These are phyloP conservation scores for Rhinolophus sinicus DNA, from an alignment of 2,113 vertebrate species.

Conservation along the genomic window DNA sequence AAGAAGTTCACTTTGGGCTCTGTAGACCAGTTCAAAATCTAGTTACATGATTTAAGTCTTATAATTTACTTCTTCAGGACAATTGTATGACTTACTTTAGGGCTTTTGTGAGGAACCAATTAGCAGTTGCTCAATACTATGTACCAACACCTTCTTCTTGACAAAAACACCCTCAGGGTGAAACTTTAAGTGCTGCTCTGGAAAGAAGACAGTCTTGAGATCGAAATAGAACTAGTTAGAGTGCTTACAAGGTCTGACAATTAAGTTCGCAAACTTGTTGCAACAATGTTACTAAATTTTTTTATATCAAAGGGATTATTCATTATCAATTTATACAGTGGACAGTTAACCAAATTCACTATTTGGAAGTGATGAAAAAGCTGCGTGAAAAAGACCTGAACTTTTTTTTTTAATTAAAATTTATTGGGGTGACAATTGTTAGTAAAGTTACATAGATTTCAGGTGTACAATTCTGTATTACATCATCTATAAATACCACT, in stretches of 20 bases:
- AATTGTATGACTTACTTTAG: background rate
- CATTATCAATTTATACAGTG: too few species aligned
- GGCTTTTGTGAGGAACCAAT: background rate
- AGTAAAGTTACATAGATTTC: too few species aligned
- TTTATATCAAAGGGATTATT: too few species aligned
- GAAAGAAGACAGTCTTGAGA: slow-evolving; percentile 14
- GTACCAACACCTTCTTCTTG: background rate
- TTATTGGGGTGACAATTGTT: too few species aligned
- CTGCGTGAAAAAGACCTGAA: too few species aligned
- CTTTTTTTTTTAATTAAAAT: too few species aligned
- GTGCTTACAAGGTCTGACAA: background rate
- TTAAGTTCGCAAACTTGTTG: too few species aligned
- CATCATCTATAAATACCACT: too few species aligned
- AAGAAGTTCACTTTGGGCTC: background rate
- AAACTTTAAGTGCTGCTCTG: background rate
- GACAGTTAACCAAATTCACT: too few species aligned
- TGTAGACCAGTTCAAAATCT: slow-evolving; percentile 14
- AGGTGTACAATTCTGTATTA: too few species aligned
- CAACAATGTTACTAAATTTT: too few species aligned
- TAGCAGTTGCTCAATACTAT: background rate
- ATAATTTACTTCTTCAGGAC: slow-evolving; percentile 20
- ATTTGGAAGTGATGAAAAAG: too few species aligned
- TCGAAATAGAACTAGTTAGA: slow-evolving; percentile 31
- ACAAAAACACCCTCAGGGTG: background rate
- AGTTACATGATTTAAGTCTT: background rate